These are phyloP conservation scores for Carapus acus DNA, from an alignment of 2,797 vertebrate genomes.

Conservation along the genomic window DNA sequence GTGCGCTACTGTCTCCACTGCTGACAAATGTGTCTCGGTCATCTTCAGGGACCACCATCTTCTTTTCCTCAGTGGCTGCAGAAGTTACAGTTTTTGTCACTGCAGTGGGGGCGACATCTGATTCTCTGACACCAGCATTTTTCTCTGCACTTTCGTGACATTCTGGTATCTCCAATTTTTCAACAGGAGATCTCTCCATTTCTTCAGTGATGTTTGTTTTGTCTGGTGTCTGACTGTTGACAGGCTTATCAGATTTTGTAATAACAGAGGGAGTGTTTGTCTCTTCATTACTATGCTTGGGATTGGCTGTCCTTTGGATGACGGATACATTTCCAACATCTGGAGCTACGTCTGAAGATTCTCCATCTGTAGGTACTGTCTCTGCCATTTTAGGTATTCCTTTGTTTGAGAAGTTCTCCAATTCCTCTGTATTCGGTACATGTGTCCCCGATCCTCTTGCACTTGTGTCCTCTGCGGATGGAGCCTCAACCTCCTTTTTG, in stretches of 20 bases:
- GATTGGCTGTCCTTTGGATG: constrained; percentile 24
- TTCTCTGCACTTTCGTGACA: constrained; percentile 14
- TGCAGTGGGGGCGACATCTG: background rate
- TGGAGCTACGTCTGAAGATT: constrained; percentile 17
- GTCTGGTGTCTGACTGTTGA: constrained; percentile 18
- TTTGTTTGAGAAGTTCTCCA: constrained; percentile 1
- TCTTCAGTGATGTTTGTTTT: constrained; percentile 13
- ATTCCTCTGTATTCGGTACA: constrained; percentile 15
- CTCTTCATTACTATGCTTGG: constrained; percentile 15
- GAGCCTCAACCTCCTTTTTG: background rate
- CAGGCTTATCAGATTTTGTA: constrained; percentile 25
- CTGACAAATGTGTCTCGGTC: constrained; percentile 3
- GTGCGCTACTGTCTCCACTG: constrained; percentile 13
- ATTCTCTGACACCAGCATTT: background rate
- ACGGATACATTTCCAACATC: background rate
- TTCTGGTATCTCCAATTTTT: constrained; percentile 15
- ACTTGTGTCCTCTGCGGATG: background rate
- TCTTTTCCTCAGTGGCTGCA: background rate
- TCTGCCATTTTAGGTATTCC: constrained; percentile 25
- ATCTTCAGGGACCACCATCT: constrained; percentile 1
- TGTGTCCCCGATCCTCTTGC: background rate
- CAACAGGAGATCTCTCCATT: background rate
- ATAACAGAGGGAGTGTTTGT: constrained; percentile 1
- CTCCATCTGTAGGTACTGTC: constrained; percentile 8
- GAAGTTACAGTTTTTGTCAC: background rate